Base-by-base conservation (phyloP, 2,113 vertebrate genomes). In the Tyrannus savana region DNA sequence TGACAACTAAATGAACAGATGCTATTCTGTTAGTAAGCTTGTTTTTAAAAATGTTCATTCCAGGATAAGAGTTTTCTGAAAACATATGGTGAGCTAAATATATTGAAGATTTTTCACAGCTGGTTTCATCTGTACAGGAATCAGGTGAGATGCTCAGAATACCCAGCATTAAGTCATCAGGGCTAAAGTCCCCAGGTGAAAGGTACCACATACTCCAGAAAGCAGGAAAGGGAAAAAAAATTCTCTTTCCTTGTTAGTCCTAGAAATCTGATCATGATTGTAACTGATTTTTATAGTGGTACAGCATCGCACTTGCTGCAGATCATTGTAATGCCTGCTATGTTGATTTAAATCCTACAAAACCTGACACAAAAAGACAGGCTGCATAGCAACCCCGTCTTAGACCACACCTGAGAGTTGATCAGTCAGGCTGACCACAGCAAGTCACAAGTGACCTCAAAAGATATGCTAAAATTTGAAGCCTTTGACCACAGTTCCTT, bases 1-100 rank as follows among this genome's bases (percentile, higher is more conserved):
- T 62, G 91, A 69, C 44, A 95, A 93, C 56, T 84, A 96, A 96
- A 87, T 94, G 79, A 92, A 89, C 55, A 94, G 47, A 95, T 68
- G 77, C 66, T 59, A 95, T 33, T 79, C 55, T 90, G 31, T 93
- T 91, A 59, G 58, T 56, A 72, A 64, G 12, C 27, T 53, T 90
- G 11, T 27, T 72, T 86, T 80, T 27, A 95, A 94, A 39, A 91
- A 84, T 79, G 30, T 76, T 97, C 60, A 42, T 83, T 95, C 15
- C 31, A 92, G 56, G 42, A 94, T 31, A 93, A 90, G 6, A 89
- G 39, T 79, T 62, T 93, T 95, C 82, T 90, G 67, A 92, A 84
- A 94, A 73, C n/a, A 78, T 66, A 94, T 58, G 76, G 22, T 73
- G 22, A 95, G 85, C 52, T 90, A 95, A 95, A 95, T 72, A 89